Evolutionary conservation across 2,797 vertebrate genomes (phyloP).

Genomic region (Sciurus carolinensis): DNA sequence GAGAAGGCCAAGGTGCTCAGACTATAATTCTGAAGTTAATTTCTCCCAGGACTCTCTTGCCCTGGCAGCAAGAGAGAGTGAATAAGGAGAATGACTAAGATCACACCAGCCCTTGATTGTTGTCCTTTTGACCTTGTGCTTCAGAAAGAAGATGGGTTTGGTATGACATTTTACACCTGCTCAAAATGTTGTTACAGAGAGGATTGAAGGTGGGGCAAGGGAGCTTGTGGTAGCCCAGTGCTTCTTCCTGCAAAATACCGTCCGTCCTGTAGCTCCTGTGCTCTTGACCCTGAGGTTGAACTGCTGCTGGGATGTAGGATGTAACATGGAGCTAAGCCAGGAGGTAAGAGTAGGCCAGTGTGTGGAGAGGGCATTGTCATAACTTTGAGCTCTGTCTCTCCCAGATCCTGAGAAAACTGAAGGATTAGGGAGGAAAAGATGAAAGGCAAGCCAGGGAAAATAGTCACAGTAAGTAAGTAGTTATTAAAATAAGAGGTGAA

Average conservation of each 20-base stretch:
- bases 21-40: conserved; percentile 75
- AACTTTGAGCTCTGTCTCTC: conserved; percentile 38
- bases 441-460: conserved; percentile 68
- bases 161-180: conserved; percentile 68
- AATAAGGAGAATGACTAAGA: conserved; percentile 37
- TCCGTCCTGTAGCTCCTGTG: neutral
- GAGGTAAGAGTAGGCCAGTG: neutral
- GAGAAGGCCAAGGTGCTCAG: conserved; percentile 68
- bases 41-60: conserved; percentile 46
- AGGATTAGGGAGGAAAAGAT: conserved; percentile 64
- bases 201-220: neutral
- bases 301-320: neutral
- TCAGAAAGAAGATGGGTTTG: conserved; percentile 29
- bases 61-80: neutral
- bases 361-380: conserved; percentile 35
- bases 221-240: neutral
- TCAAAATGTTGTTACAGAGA: conserved; percentile 65
- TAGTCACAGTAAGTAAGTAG: conserved; percentile 57
- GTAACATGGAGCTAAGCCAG: neutral
- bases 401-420: neutral
- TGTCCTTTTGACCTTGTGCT: conserved; percentile 67
- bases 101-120: conserved; percentile 13
- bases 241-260: conserved; percentile 40
- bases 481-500: conserved; percentile 68
- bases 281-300: conserved; percentile 55